Conservation (phyloP, 2,888 invertebrate species). For the Branchipolynoe longqiensis region DNA sequence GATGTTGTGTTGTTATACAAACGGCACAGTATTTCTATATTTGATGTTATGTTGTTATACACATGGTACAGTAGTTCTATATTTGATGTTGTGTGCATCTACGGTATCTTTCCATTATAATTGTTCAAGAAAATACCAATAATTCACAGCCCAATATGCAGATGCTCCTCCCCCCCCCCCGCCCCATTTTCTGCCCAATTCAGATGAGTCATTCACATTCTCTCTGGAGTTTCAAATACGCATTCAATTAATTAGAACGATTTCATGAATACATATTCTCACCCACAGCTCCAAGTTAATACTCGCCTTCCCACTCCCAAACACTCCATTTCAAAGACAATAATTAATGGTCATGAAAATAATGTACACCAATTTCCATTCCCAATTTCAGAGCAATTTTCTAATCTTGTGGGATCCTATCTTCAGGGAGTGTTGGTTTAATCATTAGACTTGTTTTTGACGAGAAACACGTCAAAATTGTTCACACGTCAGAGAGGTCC, state of each 20-base stretch:
- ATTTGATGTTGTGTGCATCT: too few species aligned
- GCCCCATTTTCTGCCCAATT: not conserved
- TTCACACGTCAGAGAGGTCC: not conserved
- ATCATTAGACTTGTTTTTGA: not conserved
- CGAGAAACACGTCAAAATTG: not conserved
- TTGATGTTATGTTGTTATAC: not conserved
- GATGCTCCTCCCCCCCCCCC: not conserved
- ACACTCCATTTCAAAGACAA: not conserved
- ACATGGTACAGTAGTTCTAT: not conserved
- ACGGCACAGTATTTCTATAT: not conserved
- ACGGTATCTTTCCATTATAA: too few species aligned
- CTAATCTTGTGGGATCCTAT: not conserved
- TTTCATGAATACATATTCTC: too few species aligned
- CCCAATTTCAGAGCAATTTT: constrained; percentile 7
- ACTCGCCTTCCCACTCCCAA: not conserved
- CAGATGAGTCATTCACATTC: not conserved
- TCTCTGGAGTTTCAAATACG: not conserved
- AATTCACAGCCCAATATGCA: too few species aligned
- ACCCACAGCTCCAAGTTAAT: not conserved
- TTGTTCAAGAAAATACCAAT: too few species aligned
- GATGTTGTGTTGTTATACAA: too few species aligned
- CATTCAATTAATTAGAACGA: constrained; percentile 11
- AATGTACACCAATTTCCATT: constrained; percentile 28
- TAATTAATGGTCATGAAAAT: not conserved
- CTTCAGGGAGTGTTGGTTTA: constrained; percentile 18